These are phyloP conservation scores for Drosophila gunungcola DNA, from an alignment of 1,140 invertebrate species.

Conservation along the genomic window DNA sequence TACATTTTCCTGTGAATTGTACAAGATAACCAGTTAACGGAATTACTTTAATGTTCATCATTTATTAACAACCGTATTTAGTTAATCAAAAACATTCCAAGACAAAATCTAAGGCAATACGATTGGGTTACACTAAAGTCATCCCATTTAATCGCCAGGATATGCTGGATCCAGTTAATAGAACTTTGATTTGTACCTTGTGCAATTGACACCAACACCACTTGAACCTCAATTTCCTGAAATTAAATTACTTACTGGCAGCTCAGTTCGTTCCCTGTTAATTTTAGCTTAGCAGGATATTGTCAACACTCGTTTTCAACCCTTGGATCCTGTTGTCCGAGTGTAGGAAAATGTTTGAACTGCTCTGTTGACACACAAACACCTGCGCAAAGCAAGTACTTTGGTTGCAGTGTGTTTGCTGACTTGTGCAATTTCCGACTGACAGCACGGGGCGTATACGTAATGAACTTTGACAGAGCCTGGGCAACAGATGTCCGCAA, in stretches of 20 bases:
- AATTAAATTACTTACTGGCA: conserved; percentile 59
- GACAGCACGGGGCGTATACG: conserved; percentile 66
- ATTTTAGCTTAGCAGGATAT: conserved; percentile 74
- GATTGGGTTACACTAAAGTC: background rate
- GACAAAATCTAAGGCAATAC: background rate
- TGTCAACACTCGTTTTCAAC: conserved; percentile 60
- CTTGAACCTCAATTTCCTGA: conserved; percentile 72
- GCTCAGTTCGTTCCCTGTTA: conserved; percentile 47
- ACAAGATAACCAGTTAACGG: too few species aligned
- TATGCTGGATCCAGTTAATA: conserved; percentile 13
- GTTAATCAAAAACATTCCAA: background rate
- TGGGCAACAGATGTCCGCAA: conserved; percentile 24
- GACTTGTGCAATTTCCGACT: conserved; percentile 74
- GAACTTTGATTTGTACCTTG: conserved; percentile 19
- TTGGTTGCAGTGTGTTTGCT: conserved; percentile 64
- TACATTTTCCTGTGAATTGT: too few species aligned
- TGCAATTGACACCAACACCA: conserved; percentile 45
- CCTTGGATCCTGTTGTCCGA: conserved; percentile 9
- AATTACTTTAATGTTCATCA: too few species aligned
- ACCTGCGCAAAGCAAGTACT: conserved; percentile 33
- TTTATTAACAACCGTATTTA: too few species aligned
- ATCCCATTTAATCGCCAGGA: background rate
- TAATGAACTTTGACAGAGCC: conserved; percentile 44
- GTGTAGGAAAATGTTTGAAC: conserved; percentile 50
- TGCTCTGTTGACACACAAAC: conserved; percentile 45